Conservation (phyloP, 2,113 vertebrate genomes). For the Atlantisia rogersi region DNA sequence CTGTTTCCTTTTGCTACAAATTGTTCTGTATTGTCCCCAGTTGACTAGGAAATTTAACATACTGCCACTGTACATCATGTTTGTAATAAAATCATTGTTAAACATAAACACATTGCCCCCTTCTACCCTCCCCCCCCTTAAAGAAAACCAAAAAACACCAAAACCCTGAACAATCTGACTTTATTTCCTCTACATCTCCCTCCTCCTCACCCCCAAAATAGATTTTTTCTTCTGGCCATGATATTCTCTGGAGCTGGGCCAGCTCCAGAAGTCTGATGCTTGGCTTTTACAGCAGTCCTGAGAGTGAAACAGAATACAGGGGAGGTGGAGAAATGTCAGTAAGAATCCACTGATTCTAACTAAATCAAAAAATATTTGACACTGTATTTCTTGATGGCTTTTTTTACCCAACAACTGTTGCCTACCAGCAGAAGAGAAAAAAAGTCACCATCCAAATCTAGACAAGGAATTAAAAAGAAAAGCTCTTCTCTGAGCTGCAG, state of each 20-base stretch:
- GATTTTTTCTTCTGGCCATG: not conserved
- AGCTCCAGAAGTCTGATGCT: not conserved
- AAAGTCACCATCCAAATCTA: not conserved
- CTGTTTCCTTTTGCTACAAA: slow-evolving; percentile 48
- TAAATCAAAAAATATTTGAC: not conserved
- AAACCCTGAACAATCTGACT: not conserved
- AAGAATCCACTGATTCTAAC: not conserved
- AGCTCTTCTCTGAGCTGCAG: not conserved
- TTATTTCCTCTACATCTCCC: not conserved
- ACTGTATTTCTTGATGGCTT: not conserved
- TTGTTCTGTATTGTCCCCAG: slow-evolving; percentile 13
- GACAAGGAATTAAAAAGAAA: not conserved
- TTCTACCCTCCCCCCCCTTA: not conserved
- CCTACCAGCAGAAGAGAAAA: not conserved
- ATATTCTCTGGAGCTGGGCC: not conserved
- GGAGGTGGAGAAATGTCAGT: not conserved
- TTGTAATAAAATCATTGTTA: slow-evolving; percentile 21
- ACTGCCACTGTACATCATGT: not conserved
- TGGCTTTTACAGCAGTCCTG: not conserved
- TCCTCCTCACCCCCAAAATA: not conserved
- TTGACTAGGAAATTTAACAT: slow-evolving; percentile 54
- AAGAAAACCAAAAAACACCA: too few species aligned
- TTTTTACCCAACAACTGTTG: not conserved
- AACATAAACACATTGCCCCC: not conserved
- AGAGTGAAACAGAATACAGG: not conserved